Evolutionary conservation across 2,888 invertebrate genomes (phyloP), one percentile per base, ranked within the genome.

Genomic region (Spodoptera picta): DNA sequence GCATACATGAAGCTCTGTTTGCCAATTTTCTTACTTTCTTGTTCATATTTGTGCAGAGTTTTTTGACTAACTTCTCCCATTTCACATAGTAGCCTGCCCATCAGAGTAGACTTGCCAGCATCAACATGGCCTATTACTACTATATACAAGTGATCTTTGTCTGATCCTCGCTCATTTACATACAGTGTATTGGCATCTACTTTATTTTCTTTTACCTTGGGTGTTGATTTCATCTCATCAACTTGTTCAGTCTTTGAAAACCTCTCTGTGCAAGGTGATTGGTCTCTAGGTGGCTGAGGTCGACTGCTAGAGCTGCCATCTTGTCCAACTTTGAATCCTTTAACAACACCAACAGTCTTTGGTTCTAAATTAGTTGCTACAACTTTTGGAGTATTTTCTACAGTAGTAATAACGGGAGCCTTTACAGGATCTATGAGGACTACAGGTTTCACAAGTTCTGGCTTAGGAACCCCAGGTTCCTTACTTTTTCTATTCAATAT

Each of bases 1-100:
- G 99, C 99, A 92, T 98, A 99, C 95, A 98, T 98, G 83, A 99
- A 99, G 70, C 99, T 99, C 83, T 99, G 98, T 91, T 99, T 99
- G 3, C 99, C 99, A 75, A 98, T 95, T 91, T 99, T 99, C 87
- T 98, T 97, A 81, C 99, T 98, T 84, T 99, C 99, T 87, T 98
- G 98, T 87, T 99, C 99, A 95, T 98, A 99, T 88, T 99, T 99
- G 90, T 99, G 99, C 96, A 99, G 97, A 0, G 96, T 96, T 80
- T 97, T 97, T 89, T 98, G 97, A 69, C 97, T 97, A 0, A 98
- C 98, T 90, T 97, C 97, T 23, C 98, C 98, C 42, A 98, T 92
- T 66, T 97, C 97, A 87, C 97, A 99, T 0, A 99, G 95, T 46
- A 99, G 90, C 83, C 99, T 97, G 0, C 99, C 99, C 97, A 99